phyloP scores from a whole-genome alignment of 2,888 invertebrate genomes.

The Spilarctia lutea region DNA sequence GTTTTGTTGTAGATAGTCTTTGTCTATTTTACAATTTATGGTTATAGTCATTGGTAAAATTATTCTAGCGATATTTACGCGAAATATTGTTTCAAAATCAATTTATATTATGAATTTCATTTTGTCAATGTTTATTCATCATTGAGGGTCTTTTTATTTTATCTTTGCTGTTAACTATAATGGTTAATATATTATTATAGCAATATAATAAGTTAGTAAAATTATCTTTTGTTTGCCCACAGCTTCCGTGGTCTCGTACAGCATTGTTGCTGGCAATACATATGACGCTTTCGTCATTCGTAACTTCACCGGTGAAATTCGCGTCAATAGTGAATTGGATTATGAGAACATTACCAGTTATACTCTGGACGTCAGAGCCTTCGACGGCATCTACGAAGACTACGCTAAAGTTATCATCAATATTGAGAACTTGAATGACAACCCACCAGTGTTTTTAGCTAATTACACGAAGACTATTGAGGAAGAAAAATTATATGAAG shows the following conservation, averaged over 20 bases:
- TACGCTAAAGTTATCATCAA: constrained; percentile 94
- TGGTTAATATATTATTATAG: no score
- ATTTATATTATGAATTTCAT: neutral
- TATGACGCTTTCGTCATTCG: constrained; percentile 95
- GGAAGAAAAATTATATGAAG: constrained; percentile 90
- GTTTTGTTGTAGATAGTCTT: neutral
- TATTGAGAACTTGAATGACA: constrained; percentile 97
- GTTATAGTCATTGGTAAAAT: neutral
- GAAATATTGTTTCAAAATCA: neutral
- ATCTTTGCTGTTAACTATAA: neutral
- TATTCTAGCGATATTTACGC: neutral
- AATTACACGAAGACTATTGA: constrained; percentile 91
- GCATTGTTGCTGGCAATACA: constrained; percentile 94
- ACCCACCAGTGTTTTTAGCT: constrained; percentile 93
- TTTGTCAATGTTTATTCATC: neutral
- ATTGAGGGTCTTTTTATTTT: neutral
- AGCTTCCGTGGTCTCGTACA: constrained; percentile 94
- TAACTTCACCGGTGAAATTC: constrained; percentile 93
- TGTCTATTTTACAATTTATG: neutral
- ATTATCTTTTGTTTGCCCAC: constrained; percentile 20
- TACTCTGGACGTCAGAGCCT: constrained; percentile 93
- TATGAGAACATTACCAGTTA: constrained; percentile 95
- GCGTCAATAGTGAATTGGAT: constrained; percentile 92
- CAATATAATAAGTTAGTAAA: neutral
- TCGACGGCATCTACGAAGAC: constrained; percentile 94